These are phyloP conservation scores for Boulengeromyrus knoepffleri DNA, from an alignment of 2,113 vertebrate genomes.

Conservation along the genomic window DNA sequence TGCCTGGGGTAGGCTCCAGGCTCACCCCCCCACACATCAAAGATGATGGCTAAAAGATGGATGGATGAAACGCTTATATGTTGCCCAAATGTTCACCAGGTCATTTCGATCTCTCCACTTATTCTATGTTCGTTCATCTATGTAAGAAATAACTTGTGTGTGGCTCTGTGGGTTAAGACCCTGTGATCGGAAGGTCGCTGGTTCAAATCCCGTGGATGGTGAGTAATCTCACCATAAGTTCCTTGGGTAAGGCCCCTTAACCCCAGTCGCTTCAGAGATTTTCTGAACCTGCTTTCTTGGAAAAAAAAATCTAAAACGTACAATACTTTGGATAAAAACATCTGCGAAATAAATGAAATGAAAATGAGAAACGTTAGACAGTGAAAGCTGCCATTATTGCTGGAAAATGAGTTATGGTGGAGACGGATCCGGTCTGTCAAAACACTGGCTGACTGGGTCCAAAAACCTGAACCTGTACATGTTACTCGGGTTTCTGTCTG, in stretches of 20 bases:
- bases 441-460: background rate
- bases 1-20: background rate
- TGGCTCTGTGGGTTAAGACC: background rate
- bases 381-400: background rate
- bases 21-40: background rate
- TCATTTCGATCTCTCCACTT: background rate
- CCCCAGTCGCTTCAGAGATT: background rate
- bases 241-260: background rate
- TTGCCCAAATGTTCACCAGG: background rate
- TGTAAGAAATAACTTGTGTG: background rate
- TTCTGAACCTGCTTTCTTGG: background rate
- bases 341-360: background rate
- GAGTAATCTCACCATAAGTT: background rate
- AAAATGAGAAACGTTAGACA: background rate
- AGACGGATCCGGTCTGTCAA: background rate
- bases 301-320: background rate
- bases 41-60: background rate
- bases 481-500: background rate
- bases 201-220: background rate
- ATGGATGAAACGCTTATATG: background rate
- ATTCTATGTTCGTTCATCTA: background rate
- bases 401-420: background rate
- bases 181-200: background rate
- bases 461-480: background rate
- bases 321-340: background rate